These are phyloP conservation scores for Orchesellides sinensis DNA, from an alignment of 2,888 invertebrate species.

Conservation along the genomic window DNA sequence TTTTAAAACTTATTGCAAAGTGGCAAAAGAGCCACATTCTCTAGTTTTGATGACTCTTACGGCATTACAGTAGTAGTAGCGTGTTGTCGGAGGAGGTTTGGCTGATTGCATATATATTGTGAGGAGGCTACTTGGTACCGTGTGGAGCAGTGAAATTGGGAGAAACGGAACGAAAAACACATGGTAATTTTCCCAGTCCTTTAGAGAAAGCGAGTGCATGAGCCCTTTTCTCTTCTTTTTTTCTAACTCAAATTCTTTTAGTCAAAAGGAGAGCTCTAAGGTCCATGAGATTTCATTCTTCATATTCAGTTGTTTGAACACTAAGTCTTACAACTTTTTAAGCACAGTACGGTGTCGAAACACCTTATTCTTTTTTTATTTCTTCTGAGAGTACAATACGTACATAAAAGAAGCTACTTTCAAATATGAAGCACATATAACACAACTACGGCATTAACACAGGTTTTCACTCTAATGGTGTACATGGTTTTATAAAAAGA, in stretches of 20 bases:
- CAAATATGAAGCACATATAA: not conserved
- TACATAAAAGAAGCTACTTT: too few relatives aligned
- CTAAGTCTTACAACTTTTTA: too few relatives aligned
- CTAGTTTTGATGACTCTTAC: constrained; percentile 24
- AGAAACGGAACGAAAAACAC: constrained; percentile 43
- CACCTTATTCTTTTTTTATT: too few relatives aligned
- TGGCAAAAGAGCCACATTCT: constrained; percentile 44
- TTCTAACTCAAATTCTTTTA: not conserved
- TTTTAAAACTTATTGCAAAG: constrained; percentile 47
- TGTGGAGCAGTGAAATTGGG: not conserved
- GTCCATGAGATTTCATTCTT: too few relatives aligned
- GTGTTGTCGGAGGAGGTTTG: too few relatives aligned
- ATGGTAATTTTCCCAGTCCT: constrained; percentile 62
- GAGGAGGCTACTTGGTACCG: not conserved
- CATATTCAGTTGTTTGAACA: too few relatives aligned
- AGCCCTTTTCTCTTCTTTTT: too few relatives aligned
- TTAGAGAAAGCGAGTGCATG: not conserved
- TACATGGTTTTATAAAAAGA: not conserved
- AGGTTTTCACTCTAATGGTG: not conserved
- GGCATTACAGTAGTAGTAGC: not conserved
- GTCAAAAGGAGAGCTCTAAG: too few relatives aligned
- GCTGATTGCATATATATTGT: constrained; percentile 15
- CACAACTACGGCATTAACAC: too few relatives aligned
- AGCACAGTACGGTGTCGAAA: too few relatives aligned
- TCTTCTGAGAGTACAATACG: too few relatives aligned